Evolutionary conservation across 2,113 vertebrate genomes (phyloP).

Genomic region (Cyprinodon brontotheroides): DNA sequence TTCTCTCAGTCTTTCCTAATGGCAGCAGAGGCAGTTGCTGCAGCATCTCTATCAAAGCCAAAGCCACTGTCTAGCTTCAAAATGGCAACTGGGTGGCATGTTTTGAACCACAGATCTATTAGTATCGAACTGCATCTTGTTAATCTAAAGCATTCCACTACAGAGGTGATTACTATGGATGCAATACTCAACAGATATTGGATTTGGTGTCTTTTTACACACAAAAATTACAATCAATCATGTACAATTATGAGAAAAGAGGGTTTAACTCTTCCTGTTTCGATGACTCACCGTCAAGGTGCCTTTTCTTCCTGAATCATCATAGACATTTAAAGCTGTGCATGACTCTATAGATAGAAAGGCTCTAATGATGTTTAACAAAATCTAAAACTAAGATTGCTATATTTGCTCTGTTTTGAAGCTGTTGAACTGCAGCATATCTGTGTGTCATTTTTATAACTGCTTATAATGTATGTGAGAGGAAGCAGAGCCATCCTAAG

Average conservation of each 20-base stretch:
- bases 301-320: background rate
- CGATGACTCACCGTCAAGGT: slow-evolving; percentile 12
- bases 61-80: background rate
- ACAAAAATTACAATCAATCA: background rate
- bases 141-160: slow-evolving; percentile 3
- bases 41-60: slow-evolving; percentile 28
- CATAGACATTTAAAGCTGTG: slow-evolving; percentile 12
- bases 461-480: no score
- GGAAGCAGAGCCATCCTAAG: no score
- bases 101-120: background rate
- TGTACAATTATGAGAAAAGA: background rate
- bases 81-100: background rate
- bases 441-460: no score
- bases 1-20: slow-evolving; percentile 35
- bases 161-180: background rate
- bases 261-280: background rate
- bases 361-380: slow-evolving; percentile 1
- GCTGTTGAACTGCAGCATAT: no score
- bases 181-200: background rate
- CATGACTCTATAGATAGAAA: slow-evolving; percentile 14
- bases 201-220: background rate
- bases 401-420: no score
- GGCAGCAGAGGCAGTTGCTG: slow-evolving; percentile 3
- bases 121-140: slow-evolving; percentile 8
- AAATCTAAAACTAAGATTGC: background rate